Evolutionary conservation across 1,140 invertebrate species (phyloP).

Genomic region (Zaprionus capensis): DNA sequence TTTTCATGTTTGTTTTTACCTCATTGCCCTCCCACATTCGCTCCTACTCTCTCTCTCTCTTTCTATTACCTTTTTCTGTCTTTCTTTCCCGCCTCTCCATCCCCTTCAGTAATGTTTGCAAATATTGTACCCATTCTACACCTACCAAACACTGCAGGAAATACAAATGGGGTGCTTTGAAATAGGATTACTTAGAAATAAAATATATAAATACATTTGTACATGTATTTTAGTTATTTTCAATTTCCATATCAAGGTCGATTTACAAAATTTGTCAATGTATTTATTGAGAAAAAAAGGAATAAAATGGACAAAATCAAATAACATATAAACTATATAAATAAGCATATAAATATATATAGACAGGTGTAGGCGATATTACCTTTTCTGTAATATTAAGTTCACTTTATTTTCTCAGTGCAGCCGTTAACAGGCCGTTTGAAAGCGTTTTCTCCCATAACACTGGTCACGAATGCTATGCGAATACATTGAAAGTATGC

Average conservation of each 20-base stretch:
- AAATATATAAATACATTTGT: too few species aligned
- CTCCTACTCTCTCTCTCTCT: not conserved
- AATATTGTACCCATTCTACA: not conserved
- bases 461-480: constrained; percentile 14
- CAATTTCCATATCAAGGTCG: too few species aligned
- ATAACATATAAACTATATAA: too few species aligned
- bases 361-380: not conserved
- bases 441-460: constrained; percentile 5
- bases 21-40: not conserved
- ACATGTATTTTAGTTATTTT: too few species aligned
- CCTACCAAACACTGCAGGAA: not conserved
- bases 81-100: not conserved
- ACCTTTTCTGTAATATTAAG: not conserved
- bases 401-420: not conserved
- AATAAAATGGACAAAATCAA: too few species aligned
- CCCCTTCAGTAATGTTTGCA: constrained; percentile 13
- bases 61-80: not conserved
- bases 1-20: constrained; percentile 15
- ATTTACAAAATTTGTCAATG: too few species aligned
- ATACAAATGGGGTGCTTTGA: too few species aligned
- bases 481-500: not conserved
- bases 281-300: too few species aligned
- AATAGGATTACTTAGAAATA: too few species aligned
- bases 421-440: not conserved
- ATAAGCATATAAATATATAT: too few species aligned